phyloP scores from a whole-genome alignment of 2,888 invertebrate species.

The Pomacea canaliculata region DNA sequence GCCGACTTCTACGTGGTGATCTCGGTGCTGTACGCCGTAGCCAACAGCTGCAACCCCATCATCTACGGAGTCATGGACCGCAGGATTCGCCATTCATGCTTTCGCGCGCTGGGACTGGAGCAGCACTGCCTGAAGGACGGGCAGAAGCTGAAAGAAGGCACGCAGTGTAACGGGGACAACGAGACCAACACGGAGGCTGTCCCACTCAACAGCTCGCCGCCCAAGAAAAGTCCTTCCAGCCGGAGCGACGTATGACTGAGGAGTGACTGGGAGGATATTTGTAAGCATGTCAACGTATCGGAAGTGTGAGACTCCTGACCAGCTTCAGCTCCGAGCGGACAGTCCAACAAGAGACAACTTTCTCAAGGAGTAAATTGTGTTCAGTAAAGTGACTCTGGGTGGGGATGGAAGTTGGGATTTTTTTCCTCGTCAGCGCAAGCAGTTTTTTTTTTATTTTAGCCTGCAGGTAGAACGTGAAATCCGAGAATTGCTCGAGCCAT shows the following conservation, averaged over 20 bases:
- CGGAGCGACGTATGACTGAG: constrained; percentile 20
- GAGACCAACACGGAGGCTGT: constrained; percentile 37
- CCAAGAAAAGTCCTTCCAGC: not conserved
- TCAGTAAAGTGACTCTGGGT: too few relatives aligned
- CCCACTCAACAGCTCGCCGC: constrained; percentile 35
- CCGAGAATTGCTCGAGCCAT: too few relatives aligned
- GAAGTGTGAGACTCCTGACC: not conserved
- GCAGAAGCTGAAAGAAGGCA: constrained; percentile 34
- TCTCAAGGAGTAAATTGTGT: too few relatives aligned
- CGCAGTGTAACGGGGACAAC: constrained; percentile 35
- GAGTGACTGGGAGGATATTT: constrained; percentile 34
- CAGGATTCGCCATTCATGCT: constrained; percentile 61
- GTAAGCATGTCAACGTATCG: constrained; percentile 5
- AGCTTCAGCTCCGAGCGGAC: too few relatives aligned
- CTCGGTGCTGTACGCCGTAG: constrained; percentile 66
- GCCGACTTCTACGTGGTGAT: constrained; percentile 66
- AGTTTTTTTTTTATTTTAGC: not conserved
- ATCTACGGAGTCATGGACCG: constrained; percentile 68
- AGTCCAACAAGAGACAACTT: too few relatives aligned
- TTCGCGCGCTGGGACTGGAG: constrained; percentile 49
- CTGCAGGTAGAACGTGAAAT: too few relatives aligned
- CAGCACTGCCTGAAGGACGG: constrained; percentile 37
- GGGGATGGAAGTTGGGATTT: too few relatives aligned
- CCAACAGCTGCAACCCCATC: constrained; percentile 64
- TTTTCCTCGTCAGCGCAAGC: not conserved